Evolutionary conservation across 2,113 vertebrate species (phyloP), one percentile per base, ranked within the genome.

Genomic region (Chelonoidis abingdonii): DNA sequence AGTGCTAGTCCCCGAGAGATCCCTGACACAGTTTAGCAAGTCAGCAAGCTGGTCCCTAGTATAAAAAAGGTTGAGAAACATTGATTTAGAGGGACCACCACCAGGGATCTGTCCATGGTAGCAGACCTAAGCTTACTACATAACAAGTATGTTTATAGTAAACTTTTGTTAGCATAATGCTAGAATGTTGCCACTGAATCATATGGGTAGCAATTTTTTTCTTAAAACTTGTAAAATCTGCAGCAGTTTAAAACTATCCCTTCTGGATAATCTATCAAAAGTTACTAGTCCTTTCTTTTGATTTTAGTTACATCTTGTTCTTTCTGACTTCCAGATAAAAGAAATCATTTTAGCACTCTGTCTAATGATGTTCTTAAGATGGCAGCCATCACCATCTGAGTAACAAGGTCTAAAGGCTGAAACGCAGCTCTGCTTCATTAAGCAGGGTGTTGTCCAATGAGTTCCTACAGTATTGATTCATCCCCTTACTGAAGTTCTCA

Each of bases 281-380:
- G 65, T 38, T 72, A 16, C 35, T 21, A 38, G 59, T 17, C 59
- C 49, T 59, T 3, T 75, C 38, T 6, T 19, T 3, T 38, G 19
- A 8, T 3, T 84, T 47, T 31, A 62, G 24, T 10, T 31, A 2
- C 31, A 47, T 78, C 12, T 7, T 91, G 27, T 7, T 47, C 57
- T 79, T 21, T 38, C 1, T 0, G 1, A 72, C 16, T 47, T 38
- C 0, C 19, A 35, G 8, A 4, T 24, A 81, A 47, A 38, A 75
- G 1, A 56, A 59, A 80, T 19, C 0, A 1, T 87, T 83, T 88
- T 29, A 25, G 29, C 0, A 0, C 12, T 5, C 27, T 29, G 5
- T 52, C 47, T 2, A 56, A 21, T 8, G 0, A 1, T 22, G 0
- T 31, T 56, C 89, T 78, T 5, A 16, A 0, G 3, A 1, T 0